A percentile compares a stretch with the other conserved stretches of the same genome.
Evolutionary conservation across 2,113 vertebrate genomes (phyloP).

Genomic region (Camelus bactrianus): DNA sequence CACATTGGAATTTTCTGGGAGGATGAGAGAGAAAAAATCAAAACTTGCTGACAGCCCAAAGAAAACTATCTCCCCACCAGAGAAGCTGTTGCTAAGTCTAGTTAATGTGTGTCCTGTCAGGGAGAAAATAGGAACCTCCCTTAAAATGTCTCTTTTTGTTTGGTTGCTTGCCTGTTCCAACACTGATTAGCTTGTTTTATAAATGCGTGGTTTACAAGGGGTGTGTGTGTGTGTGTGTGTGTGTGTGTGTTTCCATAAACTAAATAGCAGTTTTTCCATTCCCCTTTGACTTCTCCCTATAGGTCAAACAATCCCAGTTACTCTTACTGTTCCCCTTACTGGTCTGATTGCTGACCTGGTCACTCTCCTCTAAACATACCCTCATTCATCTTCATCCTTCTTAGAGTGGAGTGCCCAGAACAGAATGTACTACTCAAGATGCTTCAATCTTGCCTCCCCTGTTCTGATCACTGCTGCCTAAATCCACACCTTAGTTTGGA

Average conservation of each 20-base stretch:
- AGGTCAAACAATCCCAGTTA: neutral
- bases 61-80: constrained; percentile 65
- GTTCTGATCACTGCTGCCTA: neutral
- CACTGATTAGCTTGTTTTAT: constrained; percentile 45
- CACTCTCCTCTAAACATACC: neutral
- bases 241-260: neutral
- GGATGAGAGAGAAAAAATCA: neutral
- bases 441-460: too few species aligned
- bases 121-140: constrained; percentile 37
- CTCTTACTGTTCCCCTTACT: neutral
- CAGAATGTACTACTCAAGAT: neutral
- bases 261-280: neutral
- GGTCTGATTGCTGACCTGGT: neutral
- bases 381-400: neutral
- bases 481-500: neutral
- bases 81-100: constrained; percentile 66
- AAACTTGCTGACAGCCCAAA: constrained; percentile 66
- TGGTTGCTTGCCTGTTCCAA: neutral
- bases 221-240: neutral
- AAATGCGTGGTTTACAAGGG: neutral
- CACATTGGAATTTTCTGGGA: constrained; percentile 57
- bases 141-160: constrained; percentile 47
- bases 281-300: neutral
- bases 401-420: neutral
- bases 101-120: constrained; percentile 46